Evolutionary conservation across 1,140 invertebrate genomes (phyloP), one percentile per base, ranked within the genome.

Genomic region (Gryllus bimaculatus): DNA sequence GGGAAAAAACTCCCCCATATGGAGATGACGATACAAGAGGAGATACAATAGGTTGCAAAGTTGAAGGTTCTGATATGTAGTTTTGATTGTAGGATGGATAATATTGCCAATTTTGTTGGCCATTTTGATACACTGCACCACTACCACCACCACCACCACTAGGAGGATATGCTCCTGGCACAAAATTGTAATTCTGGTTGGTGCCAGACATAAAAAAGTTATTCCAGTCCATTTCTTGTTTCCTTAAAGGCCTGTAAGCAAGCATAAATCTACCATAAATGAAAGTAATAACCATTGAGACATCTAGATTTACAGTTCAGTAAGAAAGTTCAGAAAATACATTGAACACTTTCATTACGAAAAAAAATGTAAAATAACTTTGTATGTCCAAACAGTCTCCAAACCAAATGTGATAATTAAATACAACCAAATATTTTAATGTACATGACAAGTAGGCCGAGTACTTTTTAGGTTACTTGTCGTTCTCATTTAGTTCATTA

Each of bases 391-490:
- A 2, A 39, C 5, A 5, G 26, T 39, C 26, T 39, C 26, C 1
- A 39, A 39, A 39, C 26, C 26, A 39, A 39, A 39, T 39, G 26
- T 39, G 26, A 39, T 39, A 2, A 2, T 5, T 39, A 39, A 39
- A 39, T 39, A 39, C 5, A 1, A 39, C 26, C 1, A 39, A 39
- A 39, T 39, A 39, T 2, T 39, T 39, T 82, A 81, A 84, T 74
- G 82, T 39, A 39, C 26, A 39, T 39, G 26, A 39, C 26, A 39
- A 39, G 26, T 39, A 39, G 26, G 26, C 26, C 26, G 26, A 39
- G 26, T 39, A 39, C 26, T 39, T 39, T 39, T 39, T 39, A 39
- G 26, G 26, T 39, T 39, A 39, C 26, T 39, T 39, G 26, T n/a
- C n/a, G n/a, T 39, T 39, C 26, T 39, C 26, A 39, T 39, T 39